Evolutionary conservation across 2,113 vertebrate species (phyloP).

Genomic region (Varanus salvator): DNA sequence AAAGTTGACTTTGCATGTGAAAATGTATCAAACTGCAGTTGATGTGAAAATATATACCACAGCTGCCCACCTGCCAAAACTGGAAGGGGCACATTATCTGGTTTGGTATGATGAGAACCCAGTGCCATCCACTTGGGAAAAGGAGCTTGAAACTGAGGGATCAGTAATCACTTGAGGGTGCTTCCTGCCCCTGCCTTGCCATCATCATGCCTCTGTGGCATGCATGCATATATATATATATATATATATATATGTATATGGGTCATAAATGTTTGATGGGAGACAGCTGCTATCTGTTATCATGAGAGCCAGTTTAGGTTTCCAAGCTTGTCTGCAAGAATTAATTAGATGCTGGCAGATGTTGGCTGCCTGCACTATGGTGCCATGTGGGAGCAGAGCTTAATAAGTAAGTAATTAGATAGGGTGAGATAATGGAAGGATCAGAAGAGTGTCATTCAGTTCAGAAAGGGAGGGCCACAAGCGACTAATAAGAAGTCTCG

Average conservation of each 20-base stretch:
- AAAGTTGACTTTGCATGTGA: no score
- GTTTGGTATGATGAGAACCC: no score
- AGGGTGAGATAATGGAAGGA: constrained; percentile 25
- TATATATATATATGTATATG: background rate
- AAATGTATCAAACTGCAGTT: no score
- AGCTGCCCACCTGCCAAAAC: no score
- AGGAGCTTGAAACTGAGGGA: no score
- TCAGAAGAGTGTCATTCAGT: constrained; percentile 25
- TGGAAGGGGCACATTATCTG: no score
- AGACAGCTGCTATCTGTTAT: constrained; percentile 49
- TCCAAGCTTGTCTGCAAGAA: constrained; percentile 44
- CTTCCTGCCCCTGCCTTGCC: no score
- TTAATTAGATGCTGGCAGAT: constrained; percentile 61
- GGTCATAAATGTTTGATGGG: constrained; percentile 67
- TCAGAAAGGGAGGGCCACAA: background rate
- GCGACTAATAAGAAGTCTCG: background rate
- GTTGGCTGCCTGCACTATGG: constrained; percentile 26
- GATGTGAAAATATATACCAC: no score
- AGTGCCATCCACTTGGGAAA: no score
- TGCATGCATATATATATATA: background rate
- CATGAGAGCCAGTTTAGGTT: constrained; percentile 59
- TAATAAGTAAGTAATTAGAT: constrained; percentile 38
- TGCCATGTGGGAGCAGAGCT: constrained; percentile 46
- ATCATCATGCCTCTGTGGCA: no score
- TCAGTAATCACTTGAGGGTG: no score